Base-by-base conservation (phyloP, 2,888 invertebrate genomes). In the Xylocampa areola region DNA sequence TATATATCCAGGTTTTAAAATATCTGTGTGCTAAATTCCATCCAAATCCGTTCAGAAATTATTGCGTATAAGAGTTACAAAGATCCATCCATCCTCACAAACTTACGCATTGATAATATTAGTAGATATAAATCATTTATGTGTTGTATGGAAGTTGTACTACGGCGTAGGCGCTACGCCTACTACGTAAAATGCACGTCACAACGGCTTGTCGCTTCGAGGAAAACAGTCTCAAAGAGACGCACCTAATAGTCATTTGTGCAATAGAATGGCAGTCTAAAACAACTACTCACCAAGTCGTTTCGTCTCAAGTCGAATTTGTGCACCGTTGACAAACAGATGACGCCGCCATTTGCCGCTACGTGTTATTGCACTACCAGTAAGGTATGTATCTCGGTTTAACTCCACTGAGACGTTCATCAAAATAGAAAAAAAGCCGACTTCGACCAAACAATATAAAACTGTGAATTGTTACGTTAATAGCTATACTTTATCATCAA, bases 401-500 rank as follows among this genome's bases (percentile, higher is more conserved):
- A n/a, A n/a, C n/a, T n/a, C n/a, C n/a, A n/a, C n/a, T n/a, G n/a
- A n/a, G n/a, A n/a, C n/a, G n/a, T n/a, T n/a, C n/a, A n/a, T n/a
- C n/a, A n/a, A n/a, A n/a, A n/a, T n/a, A n/a, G n/a, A n/a, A n/a
- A n/a, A n/a, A n/a, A n/a, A n/a, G 1, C 11, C 25, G 30, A n/a
- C 14, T 21, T 11, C 29, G 36, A 36, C 30, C 40, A 36, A 6
- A 41, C 6, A 32, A 44, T 40, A 13, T 11, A 32, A 35, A 49
- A 68, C 39, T 21, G 40, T 40, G 17, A 17, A 21, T 21, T 16
- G 30, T 27, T 17, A 43, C 21, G 13, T 35, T 59, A 60, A 50
- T 67, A 44, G 60, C 49, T 44, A 21, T 44, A 59, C 61, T 67
- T 68, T 68, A 44, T 67, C 60, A 49, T 21, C 16, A 35, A 43